Conservation (phyloP, 2,797 vertebrate species). For the Pseudomugil tenellus region DNA sequence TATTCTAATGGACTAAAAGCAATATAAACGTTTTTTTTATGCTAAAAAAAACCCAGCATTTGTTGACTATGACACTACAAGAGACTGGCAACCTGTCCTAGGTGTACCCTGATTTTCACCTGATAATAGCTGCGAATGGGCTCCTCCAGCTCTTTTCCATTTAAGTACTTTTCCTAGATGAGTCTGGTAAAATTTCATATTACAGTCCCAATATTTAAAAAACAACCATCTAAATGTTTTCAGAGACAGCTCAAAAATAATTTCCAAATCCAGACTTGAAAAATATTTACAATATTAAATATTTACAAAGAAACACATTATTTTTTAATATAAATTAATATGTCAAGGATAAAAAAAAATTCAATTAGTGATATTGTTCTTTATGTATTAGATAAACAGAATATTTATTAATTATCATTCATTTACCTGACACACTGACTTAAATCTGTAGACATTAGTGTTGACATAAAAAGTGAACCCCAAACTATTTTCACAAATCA, state of each 20-base stretch:
- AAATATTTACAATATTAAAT: neutral
- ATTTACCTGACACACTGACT: no score
- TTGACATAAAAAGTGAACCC: no score
- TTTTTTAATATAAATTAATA: neutral
- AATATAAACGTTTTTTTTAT: constrained; percentile 30
- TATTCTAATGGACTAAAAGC: constrained; percentile 29
- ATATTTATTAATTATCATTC: neutral
- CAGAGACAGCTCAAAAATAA: neutral
- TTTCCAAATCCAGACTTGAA: neutral
- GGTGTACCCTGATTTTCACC: no score
- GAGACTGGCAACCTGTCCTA: no score
- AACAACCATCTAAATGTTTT: neutral
- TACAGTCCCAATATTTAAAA: no score
- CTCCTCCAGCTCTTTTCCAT: constrained; percentile 17
- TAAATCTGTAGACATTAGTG: no score
- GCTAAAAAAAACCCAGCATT: neutral
- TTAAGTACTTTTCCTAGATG: neutral
- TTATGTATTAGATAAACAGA: neutral
- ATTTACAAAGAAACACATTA: neutral
- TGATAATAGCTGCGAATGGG: no score
- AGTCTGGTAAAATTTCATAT: no score
- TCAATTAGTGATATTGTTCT: neutral
- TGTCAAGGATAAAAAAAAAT: neutral
- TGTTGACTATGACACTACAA: neutral
- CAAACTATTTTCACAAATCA: no score